Evolutionary conservation across 2,113 vertebrate species (phyloP), one percentile per base, ranked within the genome.

Genomic region (Elaphurus davidianus): DNA sequence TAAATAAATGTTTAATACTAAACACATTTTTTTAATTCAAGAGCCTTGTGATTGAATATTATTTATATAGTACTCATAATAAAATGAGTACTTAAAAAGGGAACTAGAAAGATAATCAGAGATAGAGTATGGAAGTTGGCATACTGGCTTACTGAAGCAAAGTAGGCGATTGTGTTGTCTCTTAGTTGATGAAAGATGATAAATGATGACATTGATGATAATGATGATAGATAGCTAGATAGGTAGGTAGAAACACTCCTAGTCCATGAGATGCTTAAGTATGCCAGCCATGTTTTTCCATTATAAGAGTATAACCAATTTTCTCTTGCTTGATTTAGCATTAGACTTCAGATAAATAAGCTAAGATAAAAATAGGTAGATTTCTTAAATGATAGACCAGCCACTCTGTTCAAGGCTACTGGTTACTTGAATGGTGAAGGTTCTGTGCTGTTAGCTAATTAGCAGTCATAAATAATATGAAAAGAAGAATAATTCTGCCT

Each of bases 311-410:
- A 94, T 97, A 97, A 96, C 89, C 86, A 95, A 67, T 96, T 98
- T 98, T 98, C 88, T 90, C 79, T 97, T 78, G 91, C 93, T 98
- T 98, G 90, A 98, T 98, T 98, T 96, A 96, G 45, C 84, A 98
- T 95, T 87, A 98, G 93, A 90, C 79, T 97, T 94, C 40, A 98
- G 88, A 97, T 96, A 98, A 98, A 98, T 91, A 92, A 98, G 57
- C 84, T 87, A 91, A 97, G 96, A 98, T 71, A 97, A 97, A 98
- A 98, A 97, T 92, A 97, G 92, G 97, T 50, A 96, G 93, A 97
- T 52, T 52, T 96, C 94, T 97, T 98, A 87, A 88, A 40, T 94
- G 96, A 97, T 78, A 97, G 62, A n/a, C 78, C 71, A 98, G 36
- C 40, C 40, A 87, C 71, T 98, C 90, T 96, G 54, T 85, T 94